A percentile compares a stretch with the other conserved stretches of the same genome.
Evolutionary conservation across 2,113 vertebrate genomes (phyloP).

Genomic region (Halcyon senegalensis): DNA sequence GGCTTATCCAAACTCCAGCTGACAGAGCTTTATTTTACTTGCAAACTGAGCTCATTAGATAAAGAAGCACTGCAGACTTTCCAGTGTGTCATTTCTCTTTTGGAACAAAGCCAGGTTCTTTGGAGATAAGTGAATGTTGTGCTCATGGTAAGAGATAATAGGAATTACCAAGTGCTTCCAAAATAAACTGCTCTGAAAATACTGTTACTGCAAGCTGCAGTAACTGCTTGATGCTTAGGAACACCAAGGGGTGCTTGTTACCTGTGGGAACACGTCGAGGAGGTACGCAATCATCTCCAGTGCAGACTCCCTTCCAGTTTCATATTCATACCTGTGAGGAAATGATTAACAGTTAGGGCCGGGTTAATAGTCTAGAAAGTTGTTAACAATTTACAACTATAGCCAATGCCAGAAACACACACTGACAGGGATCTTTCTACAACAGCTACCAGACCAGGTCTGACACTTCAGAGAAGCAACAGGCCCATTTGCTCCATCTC

Average conservation of each 20-base stretch:
- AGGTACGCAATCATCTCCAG: slow-evolving; percentile 92
- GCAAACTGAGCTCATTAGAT: background rate
- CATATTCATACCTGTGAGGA: slow-evolving; percentile 86
- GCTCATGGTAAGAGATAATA: background rate
- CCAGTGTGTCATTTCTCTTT: background rate
- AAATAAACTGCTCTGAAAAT: background rate
- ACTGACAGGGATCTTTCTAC: background rate
- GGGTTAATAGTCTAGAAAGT: background rate
- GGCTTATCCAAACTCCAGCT: background rate
- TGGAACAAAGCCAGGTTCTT: background rate
- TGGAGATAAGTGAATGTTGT: background rate
- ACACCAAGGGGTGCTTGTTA: slow-evolving; percentile 38
- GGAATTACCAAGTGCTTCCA: background rate
- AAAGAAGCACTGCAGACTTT: background rate
- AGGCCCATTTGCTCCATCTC: background rate
- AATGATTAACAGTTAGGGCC: background rate
- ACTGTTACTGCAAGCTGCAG: background rate
- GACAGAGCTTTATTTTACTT: background rate
- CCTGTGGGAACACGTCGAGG: slow-evolving; percentile 90
- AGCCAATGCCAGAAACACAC: background rate
- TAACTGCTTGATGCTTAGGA: background rate
- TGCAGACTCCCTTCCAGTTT: slow-evolving; percentile 90
- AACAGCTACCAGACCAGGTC: background rate
- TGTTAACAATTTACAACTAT: background rate
- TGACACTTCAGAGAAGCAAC: background rate